Base-by-base conservation (phyloP, 2,797 vertebrate species). In the Sphenodon punctatus region DNA sequence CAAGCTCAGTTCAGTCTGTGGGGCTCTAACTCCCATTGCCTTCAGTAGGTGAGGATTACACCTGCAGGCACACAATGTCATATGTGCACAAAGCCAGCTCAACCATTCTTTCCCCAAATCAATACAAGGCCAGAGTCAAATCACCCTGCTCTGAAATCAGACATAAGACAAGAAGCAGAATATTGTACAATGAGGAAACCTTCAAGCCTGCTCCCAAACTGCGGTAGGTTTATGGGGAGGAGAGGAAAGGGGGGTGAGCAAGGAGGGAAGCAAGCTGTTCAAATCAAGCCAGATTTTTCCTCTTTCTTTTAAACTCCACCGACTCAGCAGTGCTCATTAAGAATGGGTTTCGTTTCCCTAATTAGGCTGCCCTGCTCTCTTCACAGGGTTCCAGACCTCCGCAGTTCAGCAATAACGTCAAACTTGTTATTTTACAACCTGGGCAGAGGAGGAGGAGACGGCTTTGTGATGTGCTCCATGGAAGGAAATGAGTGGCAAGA, bases 151-250 rank as follows among this genome's bases (percentile, higher is more conserved):
- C 4, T 56, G 55, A 92, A 84, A 46, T 70, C 51, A 84, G 75
- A 53, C 65, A 82, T 75, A 10, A 71, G 85, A 1, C 9, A 67
- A 42, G 41, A n/a, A 66, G 63, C 30, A 68, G 64, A 87, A 90
- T 80, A 75, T 4, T 64, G 78, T 56, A 72, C 30, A 19, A 2
- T 20, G 51, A 66, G 85, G 91, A 93, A 83, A 82, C 67, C 39
- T 55, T 1, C 2, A 0, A 2, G 59, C 89, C 70, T 60, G 72
- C 82, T 68, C 65, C 73, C 79, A 70, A 80, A 92, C 96, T 97
- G 96, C 91, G 95, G 97, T 97, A 97, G 96, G 96, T 97, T 97
- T 96, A 95, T 78, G 63, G 93, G 90, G 87, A 53, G 80, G 89
- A 70, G 60, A 68, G 64, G 58, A 70, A 23, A 55, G 25, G 30